phyloP scores from a whole-genome alignment of 2,888 invertebrate genomes.

The Latrodectus hesperus region DNA sequence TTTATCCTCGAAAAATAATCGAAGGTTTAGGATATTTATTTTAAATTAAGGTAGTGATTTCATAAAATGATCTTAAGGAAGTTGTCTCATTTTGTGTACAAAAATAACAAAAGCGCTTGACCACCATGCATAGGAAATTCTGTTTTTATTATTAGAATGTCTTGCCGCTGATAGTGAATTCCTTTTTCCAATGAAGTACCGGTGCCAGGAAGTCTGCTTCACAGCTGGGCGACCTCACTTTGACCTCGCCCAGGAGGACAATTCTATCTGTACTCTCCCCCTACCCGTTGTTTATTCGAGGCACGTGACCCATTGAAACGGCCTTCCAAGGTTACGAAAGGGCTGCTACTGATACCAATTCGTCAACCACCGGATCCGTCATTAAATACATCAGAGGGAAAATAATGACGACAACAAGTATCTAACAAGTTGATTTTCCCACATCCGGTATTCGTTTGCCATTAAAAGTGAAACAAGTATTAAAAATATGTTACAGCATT shows the following conservation, averaged over 20 bases:
- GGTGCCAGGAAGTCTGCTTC: slow-evolving; percentile 64
- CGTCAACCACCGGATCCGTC: neutral
- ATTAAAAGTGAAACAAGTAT: too few relatives aligned
- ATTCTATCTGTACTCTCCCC: slow-evolving; percentile 1
- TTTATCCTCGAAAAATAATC: too few relatives aligned
- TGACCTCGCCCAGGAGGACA: slow-evolving; percentile 51
- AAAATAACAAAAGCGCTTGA: neutral
- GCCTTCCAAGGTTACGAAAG: slow-evolving; percentile 52
- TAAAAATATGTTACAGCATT: too few relatives aligned
- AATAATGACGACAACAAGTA: too few relatives aligned
- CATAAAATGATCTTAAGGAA: too few relatives aligned
- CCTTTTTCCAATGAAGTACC: slow-evolving; percentile 1
- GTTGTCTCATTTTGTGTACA: too few relatives aligned
- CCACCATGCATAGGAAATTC: neutral
- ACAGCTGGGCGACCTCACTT: slow-evolving; percentile 63
- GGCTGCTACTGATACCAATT: slow-evolving; percentile 1
- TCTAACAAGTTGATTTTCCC: too few relatives aligned
- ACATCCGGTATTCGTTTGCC: too few relatives aligned
- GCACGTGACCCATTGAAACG: slow-evolving; percentile 86
- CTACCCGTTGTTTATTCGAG: slow-evolving; percentile 13
- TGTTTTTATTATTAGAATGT: neutral
- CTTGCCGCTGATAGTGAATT: neutral
- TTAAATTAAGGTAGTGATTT: too few relatives aligned
- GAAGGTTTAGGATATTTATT: too few relatives aligned
- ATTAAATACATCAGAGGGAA: too few relatives aligned